phyloP scores from a whole-genome alignment of 2,797 vertebrate genomes.

The Syndactyla subalaris region DNA sequence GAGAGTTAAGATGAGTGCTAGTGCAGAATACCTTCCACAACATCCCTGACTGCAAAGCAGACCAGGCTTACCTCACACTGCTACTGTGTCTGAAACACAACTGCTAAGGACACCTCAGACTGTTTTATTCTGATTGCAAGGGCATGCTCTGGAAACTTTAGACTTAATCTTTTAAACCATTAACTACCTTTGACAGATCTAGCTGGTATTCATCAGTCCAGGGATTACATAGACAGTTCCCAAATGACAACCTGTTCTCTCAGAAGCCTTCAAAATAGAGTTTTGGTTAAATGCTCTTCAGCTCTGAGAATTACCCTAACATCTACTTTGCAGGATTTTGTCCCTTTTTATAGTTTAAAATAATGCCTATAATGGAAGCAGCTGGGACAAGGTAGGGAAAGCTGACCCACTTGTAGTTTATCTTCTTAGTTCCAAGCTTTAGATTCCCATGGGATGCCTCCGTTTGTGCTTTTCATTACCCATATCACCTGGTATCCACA shows the following conservation, averaged over 20 bases:
- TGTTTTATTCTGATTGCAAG: neutral
- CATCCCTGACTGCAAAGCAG: neutral
- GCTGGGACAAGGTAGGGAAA: neutral
- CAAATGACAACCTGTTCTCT: neutral
- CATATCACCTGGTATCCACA: neutral
- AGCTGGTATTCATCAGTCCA: neutral
- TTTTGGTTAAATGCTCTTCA: neutral
- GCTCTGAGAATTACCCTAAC: neutral
- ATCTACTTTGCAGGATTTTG: neutral
- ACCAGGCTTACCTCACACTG: neutral
- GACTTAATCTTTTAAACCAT: neutral
- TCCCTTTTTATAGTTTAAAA: neutral
- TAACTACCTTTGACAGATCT: neutral
- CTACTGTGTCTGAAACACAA: neutral
- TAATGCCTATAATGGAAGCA: fast-evolving
- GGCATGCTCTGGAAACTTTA: neutral
- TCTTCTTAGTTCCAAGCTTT: neutral
- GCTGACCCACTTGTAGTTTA: neutral
- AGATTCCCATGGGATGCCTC: neutral
- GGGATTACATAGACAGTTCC: neutral
- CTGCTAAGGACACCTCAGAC: neutral
- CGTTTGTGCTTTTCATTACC: neutral
- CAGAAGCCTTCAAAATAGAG: neutral
- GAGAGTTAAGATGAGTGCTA: neutral
- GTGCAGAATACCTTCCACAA: neutral